Conservation (phyloP, 2,113 vertebrate species). For the Psophia crepitans region DNA sequence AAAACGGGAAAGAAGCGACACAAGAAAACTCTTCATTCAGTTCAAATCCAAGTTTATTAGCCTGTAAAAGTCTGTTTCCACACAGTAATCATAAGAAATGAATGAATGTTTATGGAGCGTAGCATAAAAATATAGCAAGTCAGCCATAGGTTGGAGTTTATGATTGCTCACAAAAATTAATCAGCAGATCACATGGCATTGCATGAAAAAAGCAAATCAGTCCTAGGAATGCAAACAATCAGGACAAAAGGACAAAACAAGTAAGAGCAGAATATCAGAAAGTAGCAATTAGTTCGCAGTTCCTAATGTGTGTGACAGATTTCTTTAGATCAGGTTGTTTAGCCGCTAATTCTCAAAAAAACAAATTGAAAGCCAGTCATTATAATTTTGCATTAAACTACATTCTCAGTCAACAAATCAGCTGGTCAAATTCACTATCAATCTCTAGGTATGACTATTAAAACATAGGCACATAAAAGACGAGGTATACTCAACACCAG, state of each 20-base stretch:
- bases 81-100: slow-evolving; percentile 59
- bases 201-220: slow-evolving; percentile 68
- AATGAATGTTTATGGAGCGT: slow-evolving; percentile 44
- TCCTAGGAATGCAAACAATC: slow-evolving; percentile 53
- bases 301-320: slow-evolving; percentile 25
- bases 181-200: slow-evolving; percentile 56
- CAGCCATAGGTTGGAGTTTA: slow-evolving; percentile 33
- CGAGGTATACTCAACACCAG: not conserved
- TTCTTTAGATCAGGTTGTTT: slow-evolving; percentile 33
- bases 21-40: slow-evolving; percentile 13
- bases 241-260: slow-evolving; percentile 60
- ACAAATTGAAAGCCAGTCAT: not conserved
- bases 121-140: slow-evolving; percentile 30
- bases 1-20: slow-evolving; percentile 33
- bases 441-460: not conserved
- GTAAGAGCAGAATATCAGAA: slow-evolving; percentile 46
- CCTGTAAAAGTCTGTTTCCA: slow-evolving; percentile 49
- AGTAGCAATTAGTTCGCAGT: slow-evolving; percentile 39
- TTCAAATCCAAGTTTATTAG: slow-evolving; percentile 68
- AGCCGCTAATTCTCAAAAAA: not conserved
- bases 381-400: not conserved
- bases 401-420: not conserved
- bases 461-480: not conserved
- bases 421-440: not conserved
- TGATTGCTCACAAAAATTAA: slow-evolving; percentile 68